A percentile compares a stretch with the other conserved stretches of the same genome.
Conservation (phyloP, 2,113 vertebrate species). For the Anguilla rostrata region DNA sequence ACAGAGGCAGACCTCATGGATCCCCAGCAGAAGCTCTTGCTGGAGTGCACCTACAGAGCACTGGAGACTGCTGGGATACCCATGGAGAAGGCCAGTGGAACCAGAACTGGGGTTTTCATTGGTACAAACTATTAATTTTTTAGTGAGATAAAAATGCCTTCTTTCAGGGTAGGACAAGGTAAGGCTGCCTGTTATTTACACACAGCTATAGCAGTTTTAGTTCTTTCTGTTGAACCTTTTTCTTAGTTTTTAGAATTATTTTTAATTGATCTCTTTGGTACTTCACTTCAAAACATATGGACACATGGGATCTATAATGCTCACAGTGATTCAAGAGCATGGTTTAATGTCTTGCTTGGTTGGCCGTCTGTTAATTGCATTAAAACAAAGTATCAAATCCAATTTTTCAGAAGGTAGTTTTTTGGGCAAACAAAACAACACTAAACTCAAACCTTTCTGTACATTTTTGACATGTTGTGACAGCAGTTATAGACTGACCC, state of each 20-base stretch:
- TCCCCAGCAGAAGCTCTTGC: conserved; percentile 77
- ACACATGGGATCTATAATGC: neutral
- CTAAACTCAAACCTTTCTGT: too few relatives aligned
- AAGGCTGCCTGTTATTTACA: neutral
- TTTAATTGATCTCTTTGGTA: too few relatives aligned
- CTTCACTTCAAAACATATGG: too few relatives aligned
- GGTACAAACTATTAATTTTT: neutral
- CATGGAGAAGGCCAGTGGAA: conserved; percentile 74
- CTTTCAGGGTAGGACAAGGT: conserved; percentile 70
- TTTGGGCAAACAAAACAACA: too few relatives aligned
- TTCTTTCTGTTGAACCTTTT: too few relatives aligned
- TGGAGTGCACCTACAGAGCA: conserved; percentile 78
- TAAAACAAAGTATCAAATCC: too few relatives aligned
- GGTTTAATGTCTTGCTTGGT: too few relatives aligned
- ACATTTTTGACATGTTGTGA: neutral
- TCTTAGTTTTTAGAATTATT: too few relatives aligned
- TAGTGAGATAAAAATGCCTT: neutral
- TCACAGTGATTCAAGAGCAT: too few relatives aligned
- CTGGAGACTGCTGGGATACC: conserved; percentile 79
- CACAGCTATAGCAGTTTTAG: neutral
- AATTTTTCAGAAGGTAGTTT: too few relatives aligned
- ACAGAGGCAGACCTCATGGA: conserved; percentile 75
- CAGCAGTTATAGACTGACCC: neutral
- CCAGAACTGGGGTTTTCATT: conserved; percentile 76
- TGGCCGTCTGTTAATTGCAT: too few relatives aligned